Base-by-base conservation (phyloP, 2,113 vertebrate species). In the Petromus typicus region DNA sequence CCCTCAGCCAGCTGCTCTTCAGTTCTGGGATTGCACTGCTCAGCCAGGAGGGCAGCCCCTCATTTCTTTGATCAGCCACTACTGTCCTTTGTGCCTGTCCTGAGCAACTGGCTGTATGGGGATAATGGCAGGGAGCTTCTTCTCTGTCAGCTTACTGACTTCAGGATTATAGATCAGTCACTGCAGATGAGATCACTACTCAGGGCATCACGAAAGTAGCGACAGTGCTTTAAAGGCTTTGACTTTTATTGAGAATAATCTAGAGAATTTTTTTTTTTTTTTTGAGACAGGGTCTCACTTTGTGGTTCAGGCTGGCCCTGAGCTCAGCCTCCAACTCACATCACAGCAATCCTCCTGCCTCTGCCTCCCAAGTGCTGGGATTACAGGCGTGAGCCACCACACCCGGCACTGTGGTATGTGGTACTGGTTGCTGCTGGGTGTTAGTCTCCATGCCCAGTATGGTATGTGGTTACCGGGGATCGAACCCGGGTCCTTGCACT, bases 241-340 rank as follows among this genome's bases (percentile, higher is more conserved):
- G 32, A 32, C 2, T 64, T 95, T 95, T 86, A 89, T 66, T 71
- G 75, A 90, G 81, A 94, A 40, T 79, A 23, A 59, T 43, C 43
- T 54, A 45, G 57, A 82, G 78, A 89, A 59, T 40, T 88, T 67
- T 51, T 51, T 10, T 51, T n/a, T n/a, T n/a, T n/a, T n/a, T n/a
- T n/a, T n/a, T n/a, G n/a, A n/a, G n/a, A n/a, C n/a, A n/a, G n/a
- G n/a, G n/a, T n/a, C n/a, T n/a, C n/a, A n/a, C n/a, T n/a, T n/a
- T n/a, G n/a, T n/a, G n/a, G n/a, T n/a, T n/a, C n/a, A n/a, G n/a
- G n/a, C n/a, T n/a, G n/a, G n/a, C n/a, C n/a, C n/a, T n/a, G n/a
- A n/a, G n/a, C n/a, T n/a, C n/a, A n/a, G n/a, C n/a, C n/a, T n/a
- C n/a, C n/a, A n/a, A n/a, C n/a, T n/a, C n/a, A n/a, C n/a, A n/a